Evolutionary conservation across 1,140 invertebrate genomes (phyloP).

Genomic region (Cyphomyrmex costatus): DNA sequence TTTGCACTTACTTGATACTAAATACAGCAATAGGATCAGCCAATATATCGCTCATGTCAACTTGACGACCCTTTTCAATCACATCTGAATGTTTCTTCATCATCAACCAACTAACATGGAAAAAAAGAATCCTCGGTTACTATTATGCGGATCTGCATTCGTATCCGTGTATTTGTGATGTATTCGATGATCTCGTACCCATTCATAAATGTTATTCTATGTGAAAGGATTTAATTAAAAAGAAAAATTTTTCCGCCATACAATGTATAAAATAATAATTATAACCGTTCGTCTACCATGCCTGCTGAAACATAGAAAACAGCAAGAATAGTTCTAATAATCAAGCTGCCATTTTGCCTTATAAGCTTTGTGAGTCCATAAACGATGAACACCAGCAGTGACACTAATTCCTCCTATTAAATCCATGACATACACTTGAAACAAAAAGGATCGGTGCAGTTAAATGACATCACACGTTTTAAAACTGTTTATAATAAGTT

Average conservation of each 20-base stretch:
- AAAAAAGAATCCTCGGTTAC: conserved; percentile 96
- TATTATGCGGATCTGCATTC: conserved; percentile 96
- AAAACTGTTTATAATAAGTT: no score
- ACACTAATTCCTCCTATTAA: conserved; percentile 89
- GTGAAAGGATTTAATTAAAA: conserved; percentile 45
- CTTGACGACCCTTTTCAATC: conserved; percentile 89
- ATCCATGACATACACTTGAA: conserved; percentile 84
- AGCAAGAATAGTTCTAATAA: conserved; percentile 90
- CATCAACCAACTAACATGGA: conserved; percentile 97
- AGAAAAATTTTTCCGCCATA: not conserved
- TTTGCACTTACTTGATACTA: conserved; percentile 89
- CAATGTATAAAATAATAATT: not conserved
- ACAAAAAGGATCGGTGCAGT: not conserved
- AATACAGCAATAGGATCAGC: conserved; percentile 92
- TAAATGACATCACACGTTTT: not conserved
- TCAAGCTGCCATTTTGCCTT: conserved; percentile 93
- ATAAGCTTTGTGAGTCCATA: conserved; percentile 94
- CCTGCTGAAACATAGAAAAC: conserved; percentile 91
- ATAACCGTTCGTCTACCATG: conserved; percentile 87
- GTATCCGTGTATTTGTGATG: conserved; percentile 97
- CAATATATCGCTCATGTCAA: conserved; percentile 93
- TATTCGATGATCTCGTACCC: conserved; percentile 94
- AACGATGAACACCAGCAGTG: conserved; percentile 94
- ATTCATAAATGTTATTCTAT: conserved; percentile 89
- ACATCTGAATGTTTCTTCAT: conserved; percentile 95